Base-by-base conservation (phyloP, 2,888 invertebrate species). In the Troides oblongomaculatus region DNA sequence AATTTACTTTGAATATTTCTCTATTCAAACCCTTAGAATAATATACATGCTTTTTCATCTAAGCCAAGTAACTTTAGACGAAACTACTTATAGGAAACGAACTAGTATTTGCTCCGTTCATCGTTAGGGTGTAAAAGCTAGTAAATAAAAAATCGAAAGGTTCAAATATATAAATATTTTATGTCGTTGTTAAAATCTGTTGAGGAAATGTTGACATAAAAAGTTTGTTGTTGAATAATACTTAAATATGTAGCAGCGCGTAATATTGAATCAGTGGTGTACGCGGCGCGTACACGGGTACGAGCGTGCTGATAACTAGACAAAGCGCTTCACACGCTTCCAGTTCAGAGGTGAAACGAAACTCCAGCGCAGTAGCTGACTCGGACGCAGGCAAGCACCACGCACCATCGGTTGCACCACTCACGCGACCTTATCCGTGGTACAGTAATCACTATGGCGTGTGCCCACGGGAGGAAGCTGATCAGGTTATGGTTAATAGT, bases 241-340 rank as follows among this genome's bases (percentile, higher is more conserved):
- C 6, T 18, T 53, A 53, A 53, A 53, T 18, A 18, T 53, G 18
- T 53, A 53, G 4, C n/a, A 6, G 17, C 50, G 25, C 23, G 62
- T 62, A 25, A 62, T 58, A 62, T 63, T 59, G 62, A 70, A 62
- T 70, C 66, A 65, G 23, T 36, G 66, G 65, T 46, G 57, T 62
- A 69, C 66, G 65, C 58, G 53, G 68, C 25, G 21, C 46, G 56
- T 58, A 25, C 62, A 58, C 61, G 64, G 65, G 57, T 61, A n/a
- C 56, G 30, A 60, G 56, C 56, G 71, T 57, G 68, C 71, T 71
- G 78, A 78, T 79, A 79, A 83, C 84, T 86, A 86, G 83, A 86
- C 78, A 66, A 66, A 66, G 66, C 78, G 79, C 81, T 90, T 91
- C 92, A 83, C 92, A 90, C 91, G 90, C 85, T 85, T 79, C 78